These are phyloP conservation scores for Lepidurus arcticus DNA, from an alignment of 1,140 invertebrate genomes.

Conservation along the genomic window DNA sequence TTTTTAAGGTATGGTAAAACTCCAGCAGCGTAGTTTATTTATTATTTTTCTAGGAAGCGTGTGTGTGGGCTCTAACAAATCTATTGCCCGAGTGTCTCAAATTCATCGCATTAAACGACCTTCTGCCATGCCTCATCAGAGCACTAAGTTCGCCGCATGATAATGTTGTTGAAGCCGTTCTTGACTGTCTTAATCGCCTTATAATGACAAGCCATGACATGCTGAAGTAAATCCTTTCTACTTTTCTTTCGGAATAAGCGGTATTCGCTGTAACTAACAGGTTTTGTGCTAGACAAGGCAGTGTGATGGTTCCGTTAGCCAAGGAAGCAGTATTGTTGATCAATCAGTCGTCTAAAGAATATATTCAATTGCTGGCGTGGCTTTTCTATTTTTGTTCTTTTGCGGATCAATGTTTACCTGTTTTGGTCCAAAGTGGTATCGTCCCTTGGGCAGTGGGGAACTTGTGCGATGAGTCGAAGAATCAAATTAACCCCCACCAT, in stretches of 20 bases:
- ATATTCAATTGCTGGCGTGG: constrained; percentile 16
- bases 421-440: background rate
- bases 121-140: constrained; percentile 11
- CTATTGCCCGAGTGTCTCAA: background rate
- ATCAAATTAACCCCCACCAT: background rate
- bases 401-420: background rate
- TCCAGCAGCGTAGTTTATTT: background rate
- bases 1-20: background rate
- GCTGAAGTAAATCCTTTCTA: background rate
- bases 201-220: background rate
- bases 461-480: background rate
- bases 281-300: background rate
- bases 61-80: constrained; percentile 18
- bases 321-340: background rate
- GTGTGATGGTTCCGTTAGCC: background rate
- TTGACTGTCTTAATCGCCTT: constrained; percentile 27
- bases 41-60: constrained; percentile 29
- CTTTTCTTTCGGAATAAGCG: background rate
- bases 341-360: background rate
- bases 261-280: background rate
- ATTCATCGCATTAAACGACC: constrained; percentile 18
- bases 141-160: constrained; percentile 23
- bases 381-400: constrained; percentile 18
- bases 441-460: constrained; percentile 8
- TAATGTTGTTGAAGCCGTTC: constrained; percentile 23